Conservation (phyloP, 2,113 vertebrate species). For the Globicephala melas region DNA sequence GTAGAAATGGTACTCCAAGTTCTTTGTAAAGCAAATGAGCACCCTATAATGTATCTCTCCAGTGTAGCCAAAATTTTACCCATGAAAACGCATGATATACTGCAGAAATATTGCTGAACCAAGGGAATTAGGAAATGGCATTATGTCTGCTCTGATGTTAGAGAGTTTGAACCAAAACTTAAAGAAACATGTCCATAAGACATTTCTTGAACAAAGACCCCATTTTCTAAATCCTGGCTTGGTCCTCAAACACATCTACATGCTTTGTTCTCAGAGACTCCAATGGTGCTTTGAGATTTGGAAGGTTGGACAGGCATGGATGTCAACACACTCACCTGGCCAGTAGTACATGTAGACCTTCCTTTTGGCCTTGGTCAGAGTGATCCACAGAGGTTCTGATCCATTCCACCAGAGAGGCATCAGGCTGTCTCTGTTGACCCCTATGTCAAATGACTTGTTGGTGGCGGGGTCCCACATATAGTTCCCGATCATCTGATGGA, state of each 20-base stretch:
- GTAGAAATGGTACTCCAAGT: not conserved
- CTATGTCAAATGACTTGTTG: slow-evolving; percentile 91
- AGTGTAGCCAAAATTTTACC: not conserved
- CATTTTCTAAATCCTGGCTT: not conserved
- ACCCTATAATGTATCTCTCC: not conserved
- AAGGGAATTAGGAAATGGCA: not conserved
- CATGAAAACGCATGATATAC: not conserved
- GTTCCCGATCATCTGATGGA: slow-evolving; percentile 96
- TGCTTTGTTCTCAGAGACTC: not conserved
- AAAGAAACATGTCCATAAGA: not conserved
- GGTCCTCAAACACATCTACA: not conserved
- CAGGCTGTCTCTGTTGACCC: slow-evolving; percentile 89
- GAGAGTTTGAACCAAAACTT: not conserved
- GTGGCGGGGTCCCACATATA: slow-evolving; percentile 93
- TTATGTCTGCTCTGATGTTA: not conserved
- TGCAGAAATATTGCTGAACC: not conserved
- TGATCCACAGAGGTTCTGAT: slow-evolving; percentile 96
- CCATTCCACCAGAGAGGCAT: slow-evolving; percentile 96
- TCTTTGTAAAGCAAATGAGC: not conserved
- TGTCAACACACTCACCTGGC: slow-evolving; percentile 88
- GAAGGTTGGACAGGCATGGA: not conserved
- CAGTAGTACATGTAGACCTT: slow-evolving; percentile 96
- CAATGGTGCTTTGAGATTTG: not conserved
- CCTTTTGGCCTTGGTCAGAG: slow-evolving; percentile 89
- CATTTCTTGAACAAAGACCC: not conserved